Percentiles rank a stretch among this genome's conserved stretches.
Evolutionary conservation across 1,140 invertebrate genomes (phyloP).

Genomic region (Battus philenor): DNA sequence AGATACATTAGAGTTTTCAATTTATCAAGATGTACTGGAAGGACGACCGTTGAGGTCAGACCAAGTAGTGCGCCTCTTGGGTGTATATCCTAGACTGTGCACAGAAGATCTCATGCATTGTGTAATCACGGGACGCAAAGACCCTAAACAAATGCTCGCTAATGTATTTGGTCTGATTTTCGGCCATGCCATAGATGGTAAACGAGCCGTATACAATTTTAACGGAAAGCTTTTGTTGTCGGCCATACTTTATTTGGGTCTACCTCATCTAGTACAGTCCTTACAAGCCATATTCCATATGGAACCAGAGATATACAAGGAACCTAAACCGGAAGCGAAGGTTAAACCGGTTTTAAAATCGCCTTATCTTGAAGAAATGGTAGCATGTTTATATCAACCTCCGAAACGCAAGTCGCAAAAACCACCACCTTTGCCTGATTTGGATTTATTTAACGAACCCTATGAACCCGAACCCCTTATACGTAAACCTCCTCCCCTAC

Average conservation of each 20-base stretch:
- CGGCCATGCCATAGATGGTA: constrained; percentile 47
- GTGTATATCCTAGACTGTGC: constrained; percentile 45
- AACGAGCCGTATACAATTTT: constrained; percentile 37
- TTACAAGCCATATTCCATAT: constrained; percentile 42
- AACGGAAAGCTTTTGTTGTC: constrained; percentile 57
- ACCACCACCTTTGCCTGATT: constrained; percentile 47
- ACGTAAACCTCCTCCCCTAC: constrained; percentile 40
- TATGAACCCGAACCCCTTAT: constrained; percentile 49
- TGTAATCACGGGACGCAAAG: constrained; percentile 42
- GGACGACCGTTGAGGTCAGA: constrained; percentile 43
- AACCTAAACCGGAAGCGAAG: constrained; percentile 31
- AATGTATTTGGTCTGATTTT: constrained; percentile 45
- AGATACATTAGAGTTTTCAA: constrained; percentile 41
- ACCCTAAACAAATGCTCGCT: constrained; percentile 56
- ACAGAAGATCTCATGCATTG: constrained; percentile 46
- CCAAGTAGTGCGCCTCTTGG: constrained; percentile 37
- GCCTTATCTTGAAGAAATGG: constrained; percentile 53
- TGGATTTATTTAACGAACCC: constrained; percentile 51
- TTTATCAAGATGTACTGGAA: constrained; percentile 61
- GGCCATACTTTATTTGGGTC: constrained; percentile 52
- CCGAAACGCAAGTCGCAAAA: constrained; percentile 29
- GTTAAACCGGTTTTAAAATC: constrained; percentile 31
- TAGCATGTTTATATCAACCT: constrained; percentile 37
- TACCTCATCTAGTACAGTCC: constrained; percentile 38
- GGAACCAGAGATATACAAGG: constrained; percentile 20